A percentile compares a stretch with the other conserved stretches of the same genome.
These are phyloP conservation scores for Leptoteleia sp. DNA, from an alignment of 1,140 invertebrate species.

Conservation along the genomic window DNA sequence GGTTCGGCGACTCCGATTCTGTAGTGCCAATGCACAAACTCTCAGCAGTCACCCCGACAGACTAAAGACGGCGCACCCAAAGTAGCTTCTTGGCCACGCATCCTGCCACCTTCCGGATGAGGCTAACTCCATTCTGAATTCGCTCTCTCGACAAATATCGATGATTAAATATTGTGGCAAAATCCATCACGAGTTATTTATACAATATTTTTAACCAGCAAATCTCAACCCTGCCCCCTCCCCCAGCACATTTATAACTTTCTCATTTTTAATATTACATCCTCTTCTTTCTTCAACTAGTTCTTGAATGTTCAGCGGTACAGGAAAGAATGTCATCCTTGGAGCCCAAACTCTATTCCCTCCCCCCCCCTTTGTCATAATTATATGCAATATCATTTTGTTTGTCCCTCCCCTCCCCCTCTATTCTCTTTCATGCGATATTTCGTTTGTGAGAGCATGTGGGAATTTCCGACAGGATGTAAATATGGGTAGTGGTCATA, in stretches of 20 bases:
- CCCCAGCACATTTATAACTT: conserved; percentile 2
- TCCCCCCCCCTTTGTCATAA: conserved; percentile 8
- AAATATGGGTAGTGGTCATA: neutral
- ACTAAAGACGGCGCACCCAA: conserved; percentile 67
- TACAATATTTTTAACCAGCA: conserved; percentile 17
- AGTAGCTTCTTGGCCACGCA: conserved; percentile 50
- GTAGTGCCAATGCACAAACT: conserved; percentile 68
- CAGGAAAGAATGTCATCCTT: neutral
- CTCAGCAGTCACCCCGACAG: conserved; percentile 61
- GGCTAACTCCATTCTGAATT: conserved; percentile 2
- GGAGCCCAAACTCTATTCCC: conserved; percentile 27
- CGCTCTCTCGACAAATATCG: conserved; percentile 47
- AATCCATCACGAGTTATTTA: conserved; percentile 31
- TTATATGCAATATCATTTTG: conserved; percentile 1
- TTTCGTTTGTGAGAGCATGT: conserved; percentile 42
- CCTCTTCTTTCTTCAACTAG: conserved; percentile 26
- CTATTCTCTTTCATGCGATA: conserved; percentile 24
- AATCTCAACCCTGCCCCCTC: conserved; percentile 47
- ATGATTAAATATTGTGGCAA: conserved; percentile 35
- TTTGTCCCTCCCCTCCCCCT: neutral
- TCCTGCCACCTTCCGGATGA: conserved; percentile 66
- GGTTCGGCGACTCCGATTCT: conserved; percentile 70
- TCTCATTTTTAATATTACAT: conserved; percentile 1
- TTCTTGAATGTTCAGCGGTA: conserved; percentile 17
- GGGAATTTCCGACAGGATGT: conserved; percentile 15